phyloP scores from a whole-genome alignment of 2,888 invertebrate genomes.

The Heliconius charithonia region DNA sequence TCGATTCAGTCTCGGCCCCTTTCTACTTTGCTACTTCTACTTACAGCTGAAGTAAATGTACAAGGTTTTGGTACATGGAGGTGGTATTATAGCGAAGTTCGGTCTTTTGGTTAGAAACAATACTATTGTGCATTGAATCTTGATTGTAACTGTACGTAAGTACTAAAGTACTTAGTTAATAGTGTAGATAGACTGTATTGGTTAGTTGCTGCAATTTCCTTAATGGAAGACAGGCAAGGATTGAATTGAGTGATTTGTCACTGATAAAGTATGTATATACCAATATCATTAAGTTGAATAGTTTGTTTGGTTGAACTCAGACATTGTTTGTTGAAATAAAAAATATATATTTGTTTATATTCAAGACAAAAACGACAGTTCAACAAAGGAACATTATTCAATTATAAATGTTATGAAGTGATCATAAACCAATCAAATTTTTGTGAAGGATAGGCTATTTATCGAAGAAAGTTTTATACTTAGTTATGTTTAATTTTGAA shows the following conservation, averaged over 20 bases:
- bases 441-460: no score
- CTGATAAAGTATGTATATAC: not conserved
- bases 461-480: no score
- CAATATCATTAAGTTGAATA: no score
- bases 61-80: conserved; percentile 12
- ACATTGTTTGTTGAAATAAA: no score
- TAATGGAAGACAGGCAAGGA: not conserved
- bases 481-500: no score
- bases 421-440: no score
- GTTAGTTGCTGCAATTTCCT: not conserved
- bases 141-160: conserved; percentile 15
- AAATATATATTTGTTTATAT: no score
- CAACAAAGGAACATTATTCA: no score
- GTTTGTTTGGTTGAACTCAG: no score
- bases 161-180: conserved; percentile 2
- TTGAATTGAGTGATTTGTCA: not conserved
- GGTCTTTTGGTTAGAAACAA: conserved; percentile 1
- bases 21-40: not conserved
- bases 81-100: conserved; percentile 14
- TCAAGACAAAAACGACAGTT: no score
- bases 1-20: conserved; percentile 10
- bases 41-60: not conserved
- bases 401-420: no score
- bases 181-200: not conserved
- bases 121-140: conserved; percentile 19